Evolutionary conservation across 1,140 invertebrate species (phyloP).

Genomic region (Bombus pascuorum): DNA sequence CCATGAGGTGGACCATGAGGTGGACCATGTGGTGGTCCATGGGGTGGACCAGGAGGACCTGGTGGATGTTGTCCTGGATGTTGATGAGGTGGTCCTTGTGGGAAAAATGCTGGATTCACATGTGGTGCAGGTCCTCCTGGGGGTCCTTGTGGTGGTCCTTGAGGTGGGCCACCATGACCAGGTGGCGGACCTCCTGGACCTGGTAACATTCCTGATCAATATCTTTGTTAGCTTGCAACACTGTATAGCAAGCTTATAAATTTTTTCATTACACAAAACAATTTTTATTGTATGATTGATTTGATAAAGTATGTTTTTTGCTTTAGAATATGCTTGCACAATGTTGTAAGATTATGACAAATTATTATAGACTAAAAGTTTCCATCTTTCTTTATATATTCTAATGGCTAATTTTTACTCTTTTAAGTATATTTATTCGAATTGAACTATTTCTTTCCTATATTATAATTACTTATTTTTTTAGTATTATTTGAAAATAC

Average conservation of each 20-base stretch:
- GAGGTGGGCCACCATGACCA: conserved; percentile 84
- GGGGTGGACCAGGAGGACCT: conserved; percentile 84
- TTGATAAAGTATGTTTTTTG: not conserved
- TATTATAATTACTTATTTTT: not conserved
- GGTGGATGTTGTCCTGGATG: conserved; percentile 85
- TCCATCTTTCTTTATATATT: not conserved
- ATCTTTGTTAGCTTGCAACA: conserved; percentile 36
- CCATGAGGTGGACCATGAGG: conserved; percentile 85
- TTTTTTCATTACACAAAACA: not conserved
- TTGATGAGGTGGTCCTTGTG: conserved; percentile 87
- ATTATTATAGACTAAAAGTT: not conserved
- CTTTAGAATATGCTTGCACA: conserved; percentile 34
- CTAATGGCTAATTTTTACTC: not conserved
- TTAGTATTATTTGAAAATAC: not conserved
- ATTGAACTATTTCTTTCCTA: not conserved
- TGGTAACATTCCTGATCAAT: conserved; percentile 79
- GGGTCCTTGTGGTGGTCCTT: conserved; percentile 83
- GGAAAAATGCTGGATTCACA: conserved; percentile 98
- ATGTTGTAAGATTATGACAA: not conserved
- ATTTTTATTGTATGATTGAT: not conserved
- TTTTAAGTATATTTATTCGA: not conserved
- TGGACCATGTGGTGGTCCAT: conserved; percentile 85
- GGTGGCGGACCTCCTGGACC: conserved; percentile 85
- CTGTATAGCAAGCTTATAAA: conserved; percentile 6
- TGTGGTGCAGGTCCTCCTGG: conserved; percentile 93